A percentile compares a stretch with the other conserved stretches of the same genome.
These are phyloP conservation scores for Nomada ruficornis DNA, from an alignment of 2,888 invertebrate genomes.

Conservation along the genomic window DNA sequence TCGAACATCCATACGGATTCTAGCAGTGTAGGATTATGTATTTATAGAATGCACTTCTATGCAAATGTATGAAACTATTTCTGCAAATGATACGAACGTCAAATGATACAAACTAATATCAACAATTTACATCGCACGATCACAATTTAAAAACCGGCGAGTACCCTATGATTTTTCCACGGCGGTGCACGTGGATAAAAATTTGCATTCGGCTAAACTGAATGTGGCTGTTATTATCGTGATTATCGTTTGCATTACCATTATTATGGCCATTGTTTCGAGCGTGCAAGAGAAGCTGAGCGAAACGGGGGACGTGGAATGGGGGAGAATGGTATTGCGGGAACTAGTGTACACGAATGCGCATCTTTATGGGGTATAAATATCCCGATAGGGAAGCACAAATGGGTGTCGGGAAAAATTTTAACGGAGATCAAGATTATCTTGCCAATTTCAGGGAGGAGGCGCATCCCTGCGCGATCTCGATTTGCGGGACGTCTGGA, in stretches of 20 bases:
- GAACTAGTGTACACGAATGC: not conserved
- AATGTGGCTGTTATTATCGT: no score
- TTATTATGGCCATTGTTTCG: slow-evolving; percentile 37
- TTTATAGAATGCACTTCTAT: no score
- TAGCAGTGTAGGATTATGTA: no score
- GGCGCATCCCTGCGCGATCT: slow-evolving; percentile 29
- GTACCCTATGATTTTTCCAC: no score
- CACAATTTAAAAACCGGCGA: no score
- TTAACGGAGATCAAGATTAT: slow-evolving; percentile 46
- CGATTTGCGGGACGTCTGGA: slow-evolving; percentile 22
- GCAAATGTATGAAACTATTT: no score
- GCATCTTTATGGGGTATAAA: slow-evolving; percentile 32
- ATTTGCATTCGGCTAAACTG: no score
- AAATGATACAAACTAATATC: no score
- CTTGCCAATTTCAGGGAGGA: slow-evolving; percentile 48
- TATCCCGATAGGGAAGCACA: slow-evolving; percentile 11
- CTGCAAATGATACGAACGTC: no score
- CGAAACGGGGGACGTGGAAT: not conserved
- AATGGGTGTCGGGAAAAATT: slow-evolving; percentile 36
- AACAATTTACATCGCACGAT: no score
- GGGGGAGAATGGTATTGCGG: not conserved
- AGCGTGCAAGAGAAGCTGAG: not conserved
- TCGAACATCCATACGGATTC: not conserved
- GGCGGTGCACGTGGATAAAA: no score
- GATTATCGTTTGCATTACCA: slow-evolving; percentile 20